Conservation (phyloP, 2,888 invertebrate genomes). For the Schizaphis graminum region DNA sequence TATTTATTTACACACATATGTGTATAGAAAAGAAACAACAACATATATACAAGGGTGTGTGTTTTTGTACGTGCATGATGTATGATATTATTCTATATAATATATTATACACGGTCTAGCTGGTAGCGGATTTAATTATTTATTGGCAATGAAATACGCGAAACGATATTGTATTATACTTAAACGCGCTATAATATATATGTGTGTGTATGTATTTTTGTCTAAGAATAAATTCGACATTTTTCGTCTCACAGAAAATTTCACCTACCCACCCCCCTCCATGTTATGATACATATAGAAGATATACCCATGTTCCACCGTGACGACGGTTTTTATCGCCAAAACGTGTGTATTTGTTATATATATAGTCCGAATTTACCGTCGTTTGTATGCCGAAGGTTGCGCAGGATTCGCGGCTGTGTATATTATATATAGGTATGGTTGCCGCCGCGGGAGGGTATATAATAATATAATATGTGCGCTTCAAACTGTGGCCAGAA, state of each 20-base stretch:
- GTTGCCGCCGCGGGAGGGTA: background rate
- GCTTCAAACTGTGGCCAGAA: constrained; percentile 35
- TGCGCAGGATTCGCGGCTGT: background rate
- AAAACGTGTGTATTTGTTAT: constrained; percentile 39
- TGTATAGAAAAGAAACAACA: background rate
- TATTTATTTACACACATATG: background rate
- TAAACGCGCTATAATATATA: background rate
- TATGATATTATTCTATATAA: background rate
- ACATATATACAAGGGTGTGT: background rate
- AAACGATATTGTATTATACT: background rate
- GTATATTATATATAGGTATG: background rate
- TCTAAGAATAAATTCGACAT: background rate
- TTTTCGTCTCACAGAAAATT: constrained; percentile 16
- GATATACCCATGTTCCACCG: background rate
- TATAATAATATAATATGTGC: constrained; percentile 6
- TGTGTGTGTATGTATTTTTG: background rate
- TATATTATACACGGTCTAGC: background rate
- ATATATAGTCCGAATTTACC: constrained; percentile 32
- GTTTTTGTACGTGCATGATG: background rate
- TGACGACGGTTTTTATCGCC: constrained; percentile 50
- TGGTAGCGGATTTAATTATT: constrained; percentile 47
- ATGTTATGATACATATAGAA: background rate
- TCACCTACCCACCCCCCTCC: background rate
- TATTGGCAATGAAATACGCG: background rate
- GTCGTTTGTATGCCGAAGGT: constrained; percentile 59